These are phyloP conservation scores for Ciona savignyi DNA, from an alignment of 23 tunicate species.

Conservation along the genomic window DNA sequence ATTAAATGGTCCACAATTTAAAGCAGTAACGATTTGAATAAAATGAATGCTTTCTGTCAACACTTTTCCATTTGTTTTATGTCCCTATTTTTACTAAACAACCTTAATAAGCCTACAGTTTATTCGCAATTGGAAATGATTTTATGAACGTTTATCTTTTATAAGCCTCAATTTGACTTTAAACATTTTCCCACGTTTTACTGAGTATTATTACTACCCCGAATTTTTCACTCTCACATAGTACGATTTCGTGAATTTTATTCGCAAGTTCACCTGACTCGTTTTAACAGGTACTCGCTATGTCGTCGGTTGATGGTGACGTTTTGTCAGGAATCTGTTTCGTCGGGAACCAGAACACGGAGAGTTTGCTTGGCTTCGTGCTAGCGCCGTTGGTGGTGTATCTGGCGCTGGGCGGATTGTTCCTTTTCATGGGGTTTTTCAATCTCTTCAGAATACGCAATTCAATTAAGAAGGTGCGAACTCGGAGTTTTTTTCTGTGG, in stretches of 20 bases:
- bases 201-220: background rate
- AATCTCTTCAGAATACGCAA: constrained; percentile 63
- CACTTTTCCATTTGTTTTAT: no score
- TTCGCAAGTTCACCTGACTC: background rate
- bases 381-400: constrained; percentile 72
- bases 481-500: background rate
- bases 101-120: no score
- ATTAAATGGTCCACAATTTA: no score
- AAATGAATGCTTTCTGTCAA: no score
- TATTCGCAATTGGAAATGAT: no score
- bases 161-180: no score
- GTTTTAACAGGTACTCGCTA: constrained; percentile 45
- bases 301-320: constrained; percentile 87
- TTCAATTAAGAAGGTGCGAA: constrained; percentile 61
- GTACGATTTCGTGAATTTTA: no score
- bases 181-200: background rate
- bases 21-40: no score
- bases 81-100: no score
- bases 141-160: no score
- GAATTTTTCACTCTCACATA: background rate
- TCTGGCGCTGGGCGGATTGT: constrained; percentile 61
- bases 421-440: constrained; percentile 73
- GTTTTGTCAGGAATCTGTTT: constrained; percentile 77
- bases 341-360: constrained; percentile 73
- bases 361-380: constrained; percentile 55